These are phyloP conservation scores for Rapana venosa DNA, from an alignment of 2,888 invertebrate species.

Conservation along the genomic window DNA sequence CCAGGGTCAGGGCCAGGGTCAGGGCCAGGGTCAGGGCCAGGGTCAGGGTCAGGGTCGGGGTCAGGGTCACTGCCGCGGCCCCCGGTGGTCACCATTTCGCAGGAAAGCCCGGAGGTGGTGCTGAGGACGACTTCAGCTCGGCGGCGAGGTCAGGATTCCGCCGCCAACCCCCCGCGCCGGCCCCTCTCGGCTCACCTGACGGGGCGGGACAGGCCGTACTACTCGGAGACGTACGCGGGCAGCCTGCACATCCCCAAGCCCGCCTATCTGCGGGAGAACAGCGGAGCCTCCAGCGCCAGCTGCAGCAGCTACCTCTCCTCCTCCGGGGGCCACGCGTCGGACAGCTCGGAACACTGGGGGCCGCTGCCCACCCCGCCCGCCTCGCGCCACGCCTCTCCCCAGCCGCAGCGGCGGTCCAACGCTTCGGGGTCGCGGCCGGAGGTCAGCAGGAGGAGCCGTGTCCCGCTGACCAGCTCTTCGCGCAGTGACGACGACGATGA, in stretches of 20 bases:
- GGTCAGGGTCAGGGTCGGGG: conserved; percentile 42
- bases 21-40: neutral
- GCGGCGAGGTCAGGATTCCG: conserved; percentile 28
- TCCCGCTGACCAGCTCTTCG: neutral
- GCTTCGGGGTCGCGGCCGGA: conserved; percentile 17
- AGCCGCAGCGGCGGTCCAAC: conserved; percentile 44
- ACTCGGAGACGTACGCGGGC: conserved; percentile 65
- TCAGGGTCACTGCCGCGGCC: conserved; percentile 51
- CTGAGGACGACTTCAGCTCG: conserved; percentile 57
- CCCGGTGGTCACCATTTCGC: conserved; percentile 57
- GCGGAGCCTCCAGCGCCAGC: conserved; percentile 40
- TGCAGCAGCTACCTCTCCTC: conserved; percentile 53
- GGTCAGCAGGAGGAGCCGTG: neutral
- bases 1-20: neutral
- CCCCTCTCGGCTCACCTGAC: neutral
- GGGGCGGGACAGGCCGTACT: conserved; percentile 58
- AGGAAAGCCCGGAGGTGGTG: conserved; percentile 60
- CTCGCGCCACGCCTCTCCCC: conserved; percentile 61
- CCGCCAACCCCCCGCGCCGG: neutral
- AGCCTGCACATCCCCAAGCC: conserved; percentile 70
- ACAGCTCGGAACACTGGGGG: conserved; percentile 54
- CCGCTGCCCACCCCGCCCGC: conserved; percentile 55
- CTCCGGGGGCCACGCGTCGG: conserved; percentile 54
- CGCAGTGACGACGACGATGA: conserved; percentile 31
- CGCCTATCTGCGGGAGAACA: conserved; percentile 54